Evolutionary conservation across 2,888 invertebrate species (phyloP), one percentile per base, ranked within the genome.

Genomic region (Salticus scenicus): DNA sequence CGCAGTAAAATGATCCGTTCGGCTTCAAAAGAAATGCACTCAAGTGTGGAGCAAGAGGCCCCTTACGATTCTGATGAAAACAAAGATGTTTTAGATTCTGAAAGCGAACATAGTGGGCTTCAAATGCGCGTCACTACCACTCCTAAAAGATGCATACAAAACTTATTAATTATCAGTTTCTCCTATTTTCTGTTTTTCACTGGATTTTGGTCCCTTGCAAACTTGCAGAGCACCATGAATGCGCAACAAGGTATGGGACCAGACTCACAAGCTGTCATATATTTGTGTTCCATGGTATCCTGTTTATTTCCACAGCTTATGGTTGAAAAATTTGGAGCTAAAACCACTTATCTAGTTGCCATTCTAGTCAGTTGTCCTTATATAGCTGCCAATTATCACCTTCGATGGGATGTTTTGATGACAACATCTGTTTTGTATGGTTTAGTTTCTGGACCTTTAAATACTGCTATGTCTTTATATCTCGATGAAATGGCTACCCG

Each of bases 351-450:
- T 77, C 96, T 97, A 89, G 91, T 96, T 83, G 96, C 97, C 79
- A 96, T 98, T 95, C 91, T 96, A 89, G 96, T 97, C 91, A 98
- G 98, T 92, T 96, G 96, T 41, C 95, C 97, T 1, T 99, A 98
- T 92, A 98, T 99, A 90, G 96, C 94, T 64, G 95, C 97, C 47
- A 98, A 99, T 92, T 96, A 98, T 91, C 95, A 96, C 90, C 97
- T 98, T 2, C 94, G 93, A 88, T 94, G 94, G 88, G 97, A 95
- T 91, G 97, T 97, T n/a, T 93, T 97, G 84, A 96, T 97, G 77
- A 97, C 97, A 0, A 96, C 97, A 51, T 97, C 98, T 27, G 95
- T 98, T 30, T 93, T 98, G 20, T 94, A 97, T 51, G 99, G 99
- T 88, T 92, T 98, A 77, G 97, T 97, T 12, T 98, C 98, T 1